Percentiles rank a stretch among this genome's conserved stretches.
Conservation (phyloP, 2,113 vertebrate species). For the Calcarius ornatus region DNA sequence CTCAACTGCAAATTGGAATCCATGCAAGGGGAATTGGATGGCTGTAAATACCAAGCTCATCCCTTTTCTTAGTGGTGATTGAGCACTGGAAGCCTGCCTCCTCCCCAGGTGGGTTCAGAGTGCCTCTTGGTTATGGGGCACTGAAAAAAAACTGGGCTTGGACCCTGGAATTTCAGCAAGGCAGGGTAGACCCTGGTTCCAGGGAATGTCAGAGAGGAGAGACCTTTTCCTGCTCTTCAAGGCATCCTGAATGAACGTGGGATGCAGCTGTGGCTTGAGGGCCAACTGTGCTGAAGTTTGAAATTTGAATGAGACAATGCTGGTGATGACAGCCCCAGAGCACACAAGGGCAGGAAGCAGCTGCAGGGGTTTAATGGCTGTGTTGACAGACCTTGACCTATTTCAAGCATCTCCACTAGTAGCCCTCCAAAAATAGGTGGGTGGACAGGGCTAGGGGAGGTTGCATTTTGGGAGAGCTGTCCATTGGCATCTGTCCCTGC, state of each 20-base stretch:
- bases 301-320: not conserved
- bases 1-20: not conserved
- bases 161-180: not conserved
- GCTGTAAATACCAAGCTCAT: not conserved
- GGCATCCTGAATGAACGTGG: not conserved
- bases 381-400: not conserved
- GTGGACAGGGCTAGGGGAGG: not conserved
- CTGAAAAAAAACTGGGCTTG: not conserved
- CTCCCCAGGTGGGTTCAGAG: not conserved
- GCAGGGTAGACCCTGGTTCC: not conserved
- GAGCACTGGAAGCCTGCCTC: not conserved
- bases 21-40: not conserved
- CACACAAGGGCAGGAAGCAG: slow-evolving; percentile 5
- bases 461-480: not conserved
- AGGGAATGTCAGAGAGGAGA: not conserved
- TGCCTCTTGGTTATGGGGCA: not conserved
- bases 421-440: not conserved
- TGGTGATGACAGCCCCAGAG: not conserved
- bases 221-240: not conserved
- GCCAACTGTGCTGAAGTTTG: not conserved
- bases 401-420: not conserved
- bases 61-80: not conserved
- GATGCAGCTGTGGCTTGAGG: not conserved
- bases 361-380: not conserved
- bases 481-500: not conserved